These are phyloP conservation scores for Bothrops jararaca DNA, from an alignment of 2,113 vertebrate species.

Conservation along the genomic window DNA sequence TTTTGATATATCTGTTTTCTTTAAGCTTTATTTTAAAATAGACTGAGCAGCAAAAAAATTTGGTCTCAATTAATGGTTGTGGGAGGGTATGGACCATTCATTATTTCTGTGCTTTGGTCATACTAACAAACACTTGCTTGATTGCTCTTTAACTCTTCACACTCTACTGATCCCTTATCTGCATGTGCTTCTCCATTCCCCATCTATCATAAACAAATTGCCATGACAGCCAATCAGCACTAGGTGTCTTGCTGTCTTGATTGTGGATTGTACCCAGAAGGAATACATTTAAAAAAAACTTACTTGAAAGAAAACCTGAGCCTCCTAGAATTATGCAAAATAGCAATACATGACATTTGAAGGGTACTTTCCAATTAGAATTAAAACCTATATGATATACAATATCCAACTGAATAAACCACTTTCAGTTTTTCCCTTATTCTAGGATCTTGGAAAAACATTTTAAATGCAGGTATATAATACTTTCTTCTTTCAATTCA, in stretches of 20 bases:
- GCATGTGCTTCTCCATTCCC: constrained; percentile 50
- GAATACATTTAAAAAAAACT: constrained; percentile 14
- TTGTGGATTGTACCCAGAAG: constrained; percentile 66
- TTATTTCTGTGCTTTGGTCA: background rate
- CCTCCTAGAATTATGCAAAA: background rate
- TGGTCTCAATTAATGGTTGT: background rate
- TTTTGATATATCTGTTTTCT: background rate
- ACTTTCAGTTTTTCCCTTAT: background rate
- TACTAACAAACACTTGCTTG: constrained; percentile 5
- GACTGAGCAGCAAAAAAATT: constrained; percentile 10
- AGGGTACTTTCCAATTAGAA: background rate
- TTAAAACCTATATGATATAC: background rate
- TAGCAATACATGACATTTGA: background rate
- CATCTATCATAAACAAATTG: constrained; percentile 30
- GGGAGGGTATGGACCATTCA: background rate
- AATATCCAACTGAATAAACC: background rate
- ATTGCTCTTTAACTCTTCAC: constrained; percentile 48
- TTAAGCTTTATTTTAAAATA: background rate
- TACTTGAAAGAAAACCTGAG: background rate
- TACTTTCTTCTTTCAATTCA: background rate
- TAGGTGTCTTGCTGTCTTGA: constrained; percentile 65
- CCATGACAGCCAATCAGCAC: constrained; percentile 61
- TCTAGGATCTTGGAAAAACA: background rate
- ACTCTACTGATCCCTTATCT: constrained; percentile 15
- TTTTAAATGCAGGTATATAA: background rate